Conservation (phyloP, 2,113 vertebrate genomes). For the Paralichthys olivaceus region DNA sequence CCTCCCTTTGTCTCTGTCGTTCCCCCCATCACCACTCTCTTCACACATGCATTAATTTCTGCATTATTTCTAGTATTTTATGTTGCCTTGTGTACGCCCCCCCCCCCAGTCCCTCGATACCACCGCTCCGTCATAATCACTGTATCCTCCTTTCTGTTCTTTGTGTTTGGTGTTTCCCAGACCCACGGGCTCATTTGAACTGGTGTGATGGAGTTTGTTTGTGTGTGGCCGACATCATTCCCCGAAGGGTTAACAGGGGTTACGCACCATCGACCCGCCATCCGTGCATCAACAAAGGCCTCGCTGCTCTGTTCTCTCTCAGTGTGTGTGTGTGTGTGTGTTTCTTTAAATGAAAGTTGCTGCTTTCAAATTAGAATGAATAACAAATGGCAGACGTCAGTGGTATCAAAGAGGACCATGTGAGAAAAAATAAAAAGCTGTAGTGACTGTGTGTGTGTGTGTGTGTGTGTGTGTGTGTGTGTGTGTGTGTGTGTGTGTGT, state of each 20-base stretch:
- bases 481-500: background rate
- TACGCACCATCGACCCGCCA: conserved; percentile 75
- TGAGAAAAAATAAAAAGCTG: conserved; percentile 30
- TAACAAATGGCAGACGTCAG: conserved; percentile 52
- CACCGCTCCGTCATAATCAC: conserved; percentile 55
- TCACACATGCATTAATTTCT: conserved; percentile 31
- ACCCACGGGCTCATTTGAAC: conserved; percentile 80
- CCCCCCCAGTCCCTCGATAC: conserved; percentile 25
- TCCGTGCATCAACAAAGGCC: conserved; percentile 75
- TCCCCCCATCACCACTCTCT: conserved; percentile 5
- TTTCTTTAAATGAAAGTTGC: conserved; percentile 73
- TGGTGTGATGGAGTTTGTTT: conserved; percentile 86
- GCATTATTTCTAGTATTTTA: conserved; percentile 44
- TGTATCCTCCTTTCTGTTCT: conserved; percentile 61
- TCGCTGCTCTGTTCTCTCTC: conserved; percentile 49
- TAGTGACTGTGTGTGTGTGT: background rate
- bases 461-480: background rate
- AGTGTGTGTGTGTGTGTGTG: conserved; percentile 42
- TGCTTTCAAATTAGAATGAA: conserved; percentile 64
- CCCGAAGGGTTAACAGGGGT: conserved; percentile 84
- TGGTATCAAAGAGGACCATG: conserved; percentile 28
- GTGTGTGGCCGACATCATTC: conserved; percentile 83
- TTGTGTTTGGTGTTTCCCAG: conserved; percentile 75
- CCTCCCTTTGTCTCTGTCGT: background rate
- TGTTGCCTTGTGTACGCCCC: conserved; percentile 9